Evolutionary conservation across 2,888 invertebrate species (phyloP), one percentile per base, ranked within the genome.

Genomic region (Noctua comes): DNA sequence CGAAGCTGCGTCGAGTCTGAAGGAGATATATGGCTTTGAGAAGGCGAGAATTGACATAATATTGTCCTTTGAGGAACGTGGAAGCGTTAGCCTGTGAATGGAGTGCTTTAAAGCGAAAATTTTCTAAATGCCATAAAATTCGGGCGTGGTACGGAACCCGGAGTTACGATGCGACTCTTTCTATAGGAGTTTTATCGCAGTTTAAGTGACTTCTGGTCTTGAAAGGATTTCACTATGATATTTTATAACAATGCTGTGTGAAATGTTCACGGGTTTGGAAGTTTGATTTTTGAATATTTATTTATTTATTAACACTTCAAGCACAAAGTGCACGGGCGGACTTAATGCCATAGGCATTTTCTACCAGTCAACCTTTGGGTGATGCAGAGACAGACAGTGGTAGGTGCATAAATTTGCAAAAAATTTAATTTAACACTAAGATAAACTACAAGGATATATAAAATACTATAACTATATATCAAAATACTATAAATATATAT

Each of bases 11-110:
- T 90, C 88, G 90, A 88, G 86, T 77, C 84, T 86, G 88, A 91
- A 90, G 91, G 86, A 92, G 92, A 94, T 93, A 93, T 92, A 94
- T 93, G 90, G 91, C 91, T 91, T 91, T 90, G 91, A 91, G 91
- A 91, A 91, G 89, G 91, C 91, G 92, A 87, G 90, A 94, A 94
- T 94, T 92, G 94, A 93, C 92, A 93, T 91, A 94, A 93, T 93
- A 94, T 94, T 93, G 93, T 93, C 93, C 93, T 93, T 91, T 90
- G 92, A 91, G 91, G 89, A 86, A 83, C 79, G 83, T 81, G 85
- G 79, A 89, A 76, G 80, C 83, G 85, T 83, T 70, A 85, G 77
- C 43, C 75, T 83, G 88, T 86, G 88, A 91, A 90, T 89, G 83
- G 82, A 84, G 69, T 76, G 77, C 84, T 88, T 87, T 90, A 90